Percentiles rank a stretch among this genome's conserved stretches.
Conservation (phyloP, 2,888 invertebrate genomes). For the Chrysolina oricalcia region DNA sequence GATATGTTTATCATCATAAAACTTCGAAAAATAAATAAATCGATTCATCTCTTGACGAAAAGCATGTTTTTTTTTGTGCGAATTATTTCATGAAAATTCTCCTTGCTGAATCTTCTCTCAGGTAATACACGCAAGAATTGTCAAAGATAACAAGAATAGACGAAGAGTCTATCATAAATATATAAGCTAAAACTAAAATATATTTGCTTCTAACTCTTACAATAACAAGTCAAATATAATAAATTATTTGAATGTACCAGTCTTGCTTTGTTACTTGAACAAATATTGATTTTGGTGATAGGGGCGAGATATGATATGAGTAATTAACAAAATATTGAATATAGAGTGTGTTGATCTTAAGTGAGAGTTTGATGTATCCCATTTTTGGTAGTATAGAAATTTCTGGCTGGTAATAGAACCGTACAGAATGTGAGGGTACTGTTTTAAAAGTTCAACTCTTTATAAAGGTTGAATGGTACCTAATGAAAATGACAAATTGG, state of each 20-base stretch:
- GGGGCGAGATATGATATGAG: constrained; percentile 19
- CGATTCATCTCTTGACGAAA: constrained; percentile 28
- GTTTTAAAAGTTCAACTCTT: no score
- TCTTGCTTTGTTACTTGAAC: constrained; percentile 53
- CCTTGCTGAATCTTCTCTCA: constrained; percentile 40
- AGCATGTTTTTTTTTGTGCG: constrained; percentile 39
- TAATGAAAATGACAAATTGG: no score
- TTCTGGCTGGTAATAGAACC: no score
- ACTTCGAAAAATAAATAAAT: constrained; percentile 12
- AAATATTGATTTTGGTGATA: constrained; percentile 15
- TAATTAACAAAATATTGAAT: constrained; percentile 41
- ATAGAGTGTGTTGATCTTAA: neutral
- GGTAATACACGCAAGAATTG: constrained; percentile 42
- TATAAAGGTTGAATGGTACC: no score
- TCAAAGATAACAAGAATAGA: constrained; percentile 47
- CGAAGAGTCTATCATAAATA: constrained; percentile 46
- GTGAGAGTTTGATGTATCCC: no score
- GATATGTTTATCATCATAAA: constrained; percentile 38
- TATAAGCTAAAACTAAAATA: constrained; percentile 59
- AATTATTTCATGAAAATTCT: constrained; percentile 40
- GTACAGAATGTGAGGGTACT: no score
- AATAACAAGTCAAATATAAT: constrained; percentile 61
- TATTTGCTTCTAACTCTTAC: constrained; percentile 57
- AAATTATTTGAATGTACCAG: constrained; percentile 55
- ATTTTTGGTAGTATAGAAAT: no score